Percentiles rank a stretch among this genome's conserved stretches.
Evolutionary conservation across 1,140 invertebrate genomes (phyloP).

Genomic region (Heliconius nattereri): DNA sequence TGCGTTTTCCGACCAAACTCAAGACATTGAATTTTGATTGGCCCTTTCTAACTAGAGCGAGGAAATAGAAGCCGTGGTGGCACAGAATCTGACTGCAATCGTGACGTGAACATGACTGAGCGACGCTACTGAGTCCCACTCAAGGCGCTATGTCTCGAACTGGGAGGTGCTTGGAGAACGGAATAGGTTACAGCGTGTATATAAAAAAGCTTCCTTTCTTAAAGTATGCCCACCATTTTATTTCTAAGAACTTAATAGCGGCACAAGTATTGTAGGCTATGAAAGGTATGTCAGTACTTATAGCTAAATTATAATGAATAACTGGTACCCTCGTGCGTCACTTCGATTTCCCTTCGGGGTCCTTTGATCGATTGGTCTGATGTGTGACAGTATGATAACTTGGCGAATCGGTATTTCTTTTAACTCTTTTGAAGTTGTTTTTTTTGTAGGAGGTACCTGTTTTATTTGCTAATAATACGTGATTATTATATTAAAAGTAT

Average conservation of each 20-base stretch:
- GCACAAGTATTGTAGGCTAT: neutral
- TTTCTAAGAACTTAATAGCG: neutral
- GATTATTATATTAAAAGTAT: neutral
- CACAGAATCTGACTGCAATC: no score
- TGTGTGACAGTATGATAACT: neutral
- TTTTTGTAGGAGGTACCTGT: neutral
- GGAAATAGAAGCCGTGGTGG: no score
- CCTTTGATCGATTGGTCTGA: neutral
- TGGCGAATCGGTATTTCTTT: neutral
- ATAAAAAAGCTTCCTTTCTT: no score
- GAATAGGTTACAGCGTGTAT: no score
- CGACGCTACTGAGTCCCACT: no score
- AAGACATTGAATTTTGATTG: no score
- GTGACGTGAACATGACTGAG: no score
- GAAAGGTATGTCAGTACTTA: neutral
- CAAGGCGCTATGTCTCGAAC: no score
- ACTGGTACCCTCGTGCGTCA: neutral
- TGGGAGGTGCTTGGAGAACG: no score
- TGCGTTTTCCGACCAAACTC: no score
- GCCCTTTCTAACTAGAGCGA: no score
- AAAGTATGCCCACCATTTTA: neutral
- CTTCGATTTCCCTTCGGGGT: slow-evolving; percentile 7
- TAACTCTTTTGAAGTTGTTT: neutral
- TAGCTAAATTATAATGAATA: neutral
- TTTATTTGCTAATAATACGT: neutral